phyloP scores from a whole-genome alignment of 2,797 vertebrate genomes.

The Halcyon badia region DNA sequence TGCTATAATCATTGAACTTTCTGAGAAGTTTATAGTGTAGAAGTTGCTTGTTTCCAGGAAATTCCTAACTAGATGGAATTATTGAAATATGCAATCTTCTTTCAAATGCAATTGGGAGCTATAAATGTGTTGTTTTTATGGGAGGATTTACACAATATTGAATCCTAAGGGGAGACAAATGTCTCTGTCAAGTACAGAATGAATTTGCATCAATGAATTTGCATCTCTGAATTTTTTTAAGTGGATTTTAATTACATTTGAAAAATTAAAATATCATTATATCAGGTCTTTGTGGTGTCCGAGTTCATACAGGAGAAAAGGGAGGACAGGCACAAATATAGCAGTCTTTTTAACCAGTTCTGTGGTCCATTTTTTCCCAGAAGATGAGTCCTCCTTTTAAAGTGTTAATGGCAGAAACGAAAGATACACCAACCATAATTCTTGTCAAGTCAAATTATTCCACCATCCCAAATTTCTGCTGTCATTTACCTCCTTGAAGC shows the following conservation, averaged over 20 bases:
- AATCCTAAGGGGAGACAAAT: not conserved
- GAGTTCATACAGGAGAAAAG: not conserved
- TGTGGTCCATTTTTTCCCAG: not conserved
- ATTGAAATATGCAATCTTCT: not conserved
- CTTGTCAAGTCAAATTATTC: not conserved
- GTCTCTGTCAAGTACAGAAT: not conserved
- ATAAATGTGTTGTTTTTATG: not conserved
- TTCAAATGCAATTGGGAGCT: not conserved
- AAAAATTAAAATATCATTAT: not conserved
- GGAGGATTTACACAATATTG: not conserved
- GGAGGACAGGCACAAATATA: fast-evolving
- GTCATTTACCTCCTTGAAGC: not conserved
- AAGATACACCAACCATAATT: not conserved
- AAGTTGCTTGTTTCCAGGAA: not conserved
- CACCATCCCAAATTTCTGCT: not conserved
- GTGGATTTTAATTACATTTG: not conserved
- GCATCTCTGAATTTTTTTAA: not conserved
- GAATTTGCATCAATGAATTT: not conserved
- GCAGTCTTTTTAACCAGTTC: not conserved
- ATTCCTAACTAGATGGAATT: not conserved
- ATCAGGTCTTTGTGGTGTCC: not conserved
- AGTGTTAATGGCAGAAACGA: not conserved
- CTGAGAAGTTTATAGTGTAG: not conserved
- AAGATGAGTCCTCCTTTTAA: not conserved
- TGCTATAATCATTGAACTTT: not conserved